Evolutionary conservation across 2,797 vertebrate species (phyloP).

Genomic region (Pelobates cultripes): DNA sequence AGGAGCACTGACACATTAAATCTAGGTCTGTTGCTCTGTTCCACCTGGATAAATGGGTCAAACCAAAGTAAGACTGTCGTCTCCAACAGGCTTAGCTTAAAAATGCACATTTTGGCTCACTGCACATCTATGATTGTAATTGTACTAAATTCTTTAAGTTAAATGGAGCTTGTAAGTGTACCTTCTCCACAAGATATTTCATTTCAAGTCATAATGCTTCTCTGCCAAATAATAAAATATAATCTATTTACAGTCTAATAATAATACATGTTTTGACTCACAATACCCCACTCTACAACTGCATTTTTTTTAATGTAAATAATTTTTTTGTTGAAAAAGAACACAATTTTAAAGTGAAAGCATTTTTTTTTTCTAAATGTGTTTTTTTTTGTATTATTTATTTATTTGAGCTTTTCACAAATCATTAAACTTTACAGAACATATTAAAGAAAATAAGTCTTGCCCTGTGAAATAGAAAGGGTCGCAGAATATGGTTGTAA

Average conservation of each 20-base stretch:
- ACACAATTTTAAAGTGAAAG: too few relatives aligned
- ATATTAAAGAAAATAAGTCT: constrained; percentile 38
- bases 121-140: not conserved
- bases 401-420: constrained; percentile 38
- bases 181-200: not conserved
- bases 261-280: not conserved
- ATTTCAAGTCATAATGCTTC: not conserved
- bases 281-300: not conserved
- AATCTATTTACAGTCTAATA: not conserved
- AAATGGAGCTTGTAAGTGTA: not conserved
- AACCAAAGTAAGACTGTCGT: not conserved
- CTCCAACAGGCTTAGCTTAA: not conserved
- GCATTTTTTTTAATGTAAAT: too few relatives aligned
- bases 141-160: not conserved
- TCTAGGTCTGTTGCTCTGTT: not conserved
- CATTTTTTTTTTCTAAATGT: constrained; percentile 2
- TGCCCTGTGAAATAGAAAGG: constrained; percentile 38
- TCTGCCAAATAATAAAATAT: not conserved
- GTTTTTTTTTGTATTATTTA: not conserved
- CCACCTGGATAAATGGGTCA: not conserved
- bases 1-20: not conserved
- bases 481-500: constrained; percentile 41
- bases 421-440: constrained; percentile 43
- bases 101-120: not conserved
- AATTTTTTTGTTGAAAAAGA: too few relatives aligned